phyloP scores from a whole-genome alignment of 2,113 vertebrate species.

The Turnix velox region DNA sequence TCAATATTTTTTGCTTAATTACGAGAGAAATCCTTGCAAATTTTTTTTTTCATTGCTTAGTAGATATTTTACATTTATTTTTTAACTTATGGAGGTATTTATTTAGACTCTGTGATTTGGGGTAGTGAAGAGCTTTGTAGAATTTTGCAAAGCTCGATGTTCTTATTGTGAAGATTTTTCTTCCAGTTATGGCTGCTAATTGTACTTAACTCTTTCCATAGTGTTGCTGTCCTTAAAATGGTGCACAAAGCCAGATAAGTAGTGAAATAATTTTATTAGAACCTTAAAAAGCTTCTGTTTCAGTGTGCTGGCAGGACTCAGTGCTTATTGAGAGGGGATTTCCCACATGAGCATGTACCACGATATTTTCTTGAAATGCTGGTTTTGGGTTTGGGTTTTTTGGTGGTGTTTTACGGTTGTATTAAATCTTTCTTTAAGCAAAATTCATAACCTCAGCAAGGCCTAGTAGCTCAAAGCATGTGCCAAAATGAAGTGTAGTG shows the following conservation, averaged over 20 bases:
- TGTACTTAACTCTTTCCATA: background rate
- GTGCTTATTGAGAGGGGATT: background rate
- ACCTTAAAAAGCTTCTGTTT: background rate
- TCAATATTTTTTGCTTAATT: background rate
- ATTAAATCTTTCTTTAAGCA: background rate
- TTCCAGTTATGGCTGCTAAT: background rate
- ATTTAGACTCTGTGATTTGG: background rate
- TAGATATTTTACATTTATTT: background rate
- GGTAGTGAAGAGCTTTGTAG: background rate
- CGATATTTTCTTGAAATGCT: background rate
- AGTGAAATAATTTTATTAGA: background rate
- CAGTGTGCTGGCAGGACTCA: background rate
- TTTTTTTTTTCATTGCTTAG: background rate
- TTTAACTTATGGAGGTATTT: rapidly evolving
- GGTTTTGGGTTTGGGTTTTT: background rate
- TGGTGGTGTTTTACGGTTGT: background rate
- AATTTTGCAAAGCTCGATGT: background rate
- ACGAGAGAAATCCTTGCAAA: background rate
- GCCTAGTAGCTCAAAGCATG: background rate
- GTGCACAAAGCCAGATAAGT: background rate
- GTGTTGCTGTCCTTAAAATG: background rate
- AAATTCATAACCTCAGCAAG: background rate
- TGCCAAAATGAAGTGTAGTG: background rate
- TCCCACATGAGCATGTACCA: background rate
- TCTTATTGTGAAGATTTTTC: background rate